A percentile compares a stretch with the other conserved stretches of the same genome.
Evolutionary conservation across 2,888 invertebrate genomes (phyloP).

Genomic region (Yponomeuta sedellus): DNA sequence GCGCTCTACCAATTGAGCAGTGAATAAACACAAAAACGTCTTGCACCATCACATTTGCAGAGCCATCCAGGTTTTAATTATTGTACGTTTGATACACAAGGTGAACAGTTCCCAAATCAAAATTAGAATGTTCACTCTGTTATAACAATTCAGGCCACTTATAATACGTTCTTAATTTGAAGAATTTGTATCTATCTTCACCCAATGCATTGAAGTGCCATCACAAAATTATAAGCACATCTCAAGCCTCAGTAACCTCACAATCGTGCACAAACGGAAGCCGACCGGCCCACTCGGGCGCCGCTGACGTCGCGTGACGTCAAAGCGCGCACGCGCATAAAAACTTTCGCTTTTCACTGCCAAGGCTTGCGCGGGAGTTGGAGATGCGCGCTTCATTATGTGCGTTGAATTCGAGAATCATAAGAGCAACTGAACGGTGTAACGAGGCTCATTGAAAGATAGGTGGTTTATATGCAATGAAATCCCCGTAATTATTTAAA

Average conservation of each 20-base stretch:
- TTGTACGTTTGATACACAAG: too few species aligned
- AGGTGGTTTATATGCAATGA: too few species aligned
- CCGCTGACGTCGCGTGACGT: slow-evolving; percentile 25
- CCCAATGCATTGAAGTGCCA: background rate
- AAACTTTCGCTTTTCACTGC: slow-evolving; percentile 73
- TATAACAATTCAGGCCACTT: too few species aligned
- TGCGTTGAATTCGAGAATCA: background rate
- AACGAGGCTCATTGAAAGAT: background rate
- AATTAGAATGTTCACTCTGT: too few species aligned
- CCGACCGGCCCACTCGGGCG: slow-evolving; percentile 17
- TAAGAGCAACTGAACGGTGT: background rate
- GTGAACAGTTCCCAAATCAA: too few species aligned
- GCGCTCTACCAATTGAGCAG: too few species aligned
- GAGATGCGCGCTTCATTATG: slow-evolving; percentile 1
- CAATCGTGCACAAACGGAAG: slow-evolving; percentile 8
- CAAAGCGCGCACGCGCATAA: slow-evolving; percentile 33
- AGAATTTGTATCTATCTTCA: background rate
- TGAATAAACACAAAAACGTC: too few species aligned
- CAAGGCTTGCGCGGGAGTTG: slow-evolving; percentile 46
- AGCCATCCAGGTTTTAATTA: too few species aligned
- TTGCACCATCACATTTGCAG: too few species aligned
- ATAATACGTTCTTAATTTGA: too few species aligned
- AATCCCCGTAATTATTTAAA: too few species aligned
- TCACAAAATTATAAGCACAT: background rate
- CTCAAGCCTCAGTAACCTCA: background rate